Evolutionary conservation across 2,797 vertebrate species (phyloP), one percentile per base, ranked within the genome.

Genomic region (Pyrocephalus nanus): DNA sequence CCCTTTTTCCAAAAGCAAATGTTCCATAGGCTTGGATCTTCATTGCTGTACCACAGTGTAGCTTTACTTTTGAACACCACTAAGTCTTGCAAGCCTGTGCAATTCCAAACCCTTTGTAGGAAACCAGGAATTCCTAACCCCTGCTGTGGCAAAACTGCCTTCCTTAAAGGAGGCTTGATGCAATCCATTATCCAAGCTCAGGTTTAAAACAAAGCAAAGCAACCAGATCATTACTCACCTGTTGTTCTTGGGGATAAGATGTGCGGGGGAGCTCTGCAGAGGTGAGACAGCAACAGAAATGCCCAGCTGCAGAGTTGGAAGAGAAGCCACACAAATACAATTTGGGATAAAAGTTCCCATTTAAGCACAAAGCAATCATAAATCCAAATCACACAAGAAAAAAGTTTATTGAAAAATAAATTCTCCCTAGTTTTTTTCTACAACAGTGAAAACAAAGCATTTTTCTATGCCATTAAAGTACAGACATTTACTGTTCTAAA

Each of bases 351-450:
- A 40, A 2, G 69, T 64, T 77, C 71, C 80, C 65, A 74, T 85
- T 92, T 77, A 94, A 89, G 64, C 94, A 96, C 86, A 92, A 92
- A 75, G 42, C 74, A 76, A 97, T 83, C 91, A 92, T 76, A 92
- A 93, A 96, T 94, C 90, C 90, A 92, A 97, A 97, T 99, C 98
- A 99, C 98, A 99, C 98, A 98, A 97, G 97, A 97, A 98, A 96
- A 97, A 98, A 96, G 98, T 99, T 99, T 99, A 99, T 99, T 99
- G 98, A 99, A 99, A 99, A 99, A 99, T 99, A 99, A 99, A 99
- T 98, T 98, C 98, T 99, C 98, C 98, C 98, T 98, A 98, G 96
- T 98, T 98, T 97, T 98, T 98, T 92, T 98, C 98, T 98, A 98
- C 98, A 97, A 97, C 97, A 97, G 94, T 96, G 96, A 98, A 96